Base-by-base conservation (phyloP, 2,888 invertebrate genomes). In the Acronicta leporina region DNA sequence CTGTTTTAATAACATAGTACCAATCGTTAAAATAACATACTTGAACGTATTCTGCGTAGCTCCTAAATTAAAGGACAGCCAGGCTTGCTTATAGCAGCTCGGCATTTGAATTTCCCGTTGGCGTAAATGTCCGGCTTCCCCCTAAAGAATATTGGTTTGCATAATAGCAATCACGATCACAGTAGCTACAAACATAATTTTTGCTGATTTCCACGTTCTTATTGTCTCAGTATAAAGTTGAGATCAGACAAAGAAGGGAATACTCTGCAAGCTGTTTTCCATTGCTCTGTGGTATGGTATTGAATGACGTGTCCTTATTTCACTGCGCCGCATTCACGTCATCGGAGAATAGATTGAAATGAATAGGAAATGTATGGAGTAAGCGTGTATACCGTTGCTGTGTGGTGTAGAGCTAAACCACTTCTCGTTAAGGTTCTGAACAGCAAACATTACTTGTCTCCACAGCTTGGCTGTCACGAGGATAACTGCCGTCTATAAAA, bases 231-330 rank as follows among this genome's bases (percentile, higher is more conserved):
- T 48, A 72, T 82, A 83, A 77, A 75, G 80, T 73, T 76, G 57
- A 77, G 59, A 73, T 72, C 76, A 51, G 50, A 57, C 53, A 73
- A 57, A 44, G 56, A 41, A 16, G 33, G 30, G 20, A 50, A 47
- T 61, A 59, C 62, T 60, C 59, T 63, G 50, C 27, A 68, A 74
- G 59, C 73, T 69, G 67, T 52, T 67, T 61, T 63, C 59, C 78
- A 81, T 81, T 79, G 80, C 81, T 80, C 82, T 85, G 85, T 79
- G 81, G 84, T 83, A 77, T 81, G 77, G 82, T 87, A 86, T 89
- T 85, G 86, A 87, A 87, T 90, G 88, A 88, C 87, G 88, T 88
- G 91, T 83, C 87, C 89, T 87, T 87, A 89, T 89, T 90, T 84
- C 83, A 83, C 78, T 75, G 77, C 78, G 77, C 72, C 78, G 81